Evolutionary conservation across 2,888 invertebrate species (phyloP).

Genomic region (Branchellion lobata): DNA sequence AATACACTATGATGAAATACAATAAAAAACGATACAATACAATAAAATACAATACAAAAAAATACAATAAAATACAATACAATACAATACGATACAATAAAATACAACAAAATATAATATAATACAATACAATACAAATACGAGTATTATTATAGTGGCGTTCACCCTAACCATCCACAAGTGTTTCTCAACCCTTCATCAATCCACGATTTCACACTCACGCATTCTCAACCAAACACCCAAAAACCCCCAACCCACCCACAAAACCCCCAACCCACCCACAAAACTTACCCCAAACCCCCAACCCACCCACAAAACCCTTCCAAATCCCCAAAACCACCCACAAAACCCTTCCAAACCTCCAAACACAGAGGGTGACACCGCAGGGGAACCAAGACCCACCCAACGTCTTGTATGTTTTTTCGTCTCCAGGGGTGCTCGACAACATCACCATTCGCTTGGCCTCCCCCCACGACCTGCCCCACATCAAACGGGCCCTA

Average conservation of each 20-base stretch:
- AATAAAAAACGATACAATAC: no score
- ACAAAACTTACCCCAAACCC: neutral
- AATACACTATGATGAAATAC: no score
- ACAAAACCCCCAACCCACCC: neutral
- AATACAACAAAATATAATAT: no score
- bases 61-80: no score
- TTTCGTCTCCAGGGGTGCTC: conserved; percentile 60
- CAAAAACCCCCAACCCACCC: neutral
- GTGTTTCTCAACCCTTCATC: no score
- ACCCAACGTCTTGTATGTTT: conserved; percentile 62
- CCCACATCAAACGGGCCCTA: conserved; percentile 56
- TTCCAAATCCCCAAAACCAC: neutral
- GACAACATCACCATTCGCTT: conserved; percentile 58
- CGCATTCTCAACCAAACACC: no score
- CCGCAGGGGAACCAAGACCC: conserved; percentile 59
- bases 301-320: neutral
- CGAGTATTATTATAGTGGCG: no score
- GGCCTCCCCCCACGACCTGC: conserved; percentile 54
- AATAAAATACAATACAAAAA: no score
- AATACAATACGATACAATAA: no score
- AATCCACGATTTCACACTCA: no score
- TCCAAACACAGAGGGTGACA: conserved; percentile 58
- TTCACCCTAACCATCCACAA: no score
- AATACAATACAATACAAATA: no score
- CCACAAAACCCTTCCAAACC: neutral